Evolutionary conservation across 2,888 invertebrate genomes (phyloP), one percentile per base, ranked within the genome.

Genomic region (Colostygia pectinataria): DNA sequence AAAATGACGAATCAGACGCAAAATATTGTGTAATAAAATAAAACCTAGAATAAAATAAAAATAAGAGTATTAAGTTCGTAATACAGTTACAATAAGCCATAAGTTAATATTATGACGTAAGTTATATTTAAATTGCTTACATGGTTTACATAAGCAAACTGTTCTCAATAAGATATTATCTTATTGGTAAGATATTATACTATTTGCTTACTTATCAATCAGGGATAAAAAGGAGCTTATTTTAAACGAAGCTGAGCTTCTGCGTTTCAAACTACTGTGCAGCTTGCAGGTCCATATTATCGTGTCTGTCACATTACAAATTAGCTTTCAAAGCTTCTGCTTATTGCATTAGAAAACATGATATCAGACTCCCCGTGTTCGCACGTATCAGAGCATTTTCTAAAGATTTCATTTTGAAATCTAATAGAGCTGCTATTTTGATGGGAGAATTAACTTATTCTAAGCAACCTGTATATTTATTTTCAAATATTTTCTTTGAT

Each of bases 301-400:
- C 40, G 25, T 46, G 34, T 29, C 50, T 53, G 45, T 56, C 56
- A 56, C 44, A 45, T 53, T 53, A 57, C 51, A 59, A 59, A 58
- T 59, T 57, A 57, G 37, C 55, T 58, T 57, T 58, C 57, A 34
- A 53, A 44, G 54, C 49, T 52, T 55, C 57, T 55, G 44, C 46
- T 50, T 43, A 32, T 49, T 49, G 48, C 48, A 54, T 55, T 59
- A 55, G 59, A 59, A 57, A 59, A 46, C 44, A 40, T 37, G 52
- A 48, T 54, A 39, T 32, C 37, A 37, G 51, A 37, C 46, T 42
- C 46, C 38, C 33, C 46, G 34, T 41, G 43, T 45, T 51, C 48
- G 23, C 55, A 48, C 49, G 50, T 52, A 49, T 18, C 33, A 43
- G 32, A 38, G 20, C 50, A 53, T 48, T 53, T 58, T 53, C 48